A percentile compares a stretch with the other conserved stretches of the same genome.
These are phyloP conservation scores for Temnothorax curvispinosus DNA, from an alignment of 1,140 invertebrate genomes.

Conservation along the genomic window DNA sequence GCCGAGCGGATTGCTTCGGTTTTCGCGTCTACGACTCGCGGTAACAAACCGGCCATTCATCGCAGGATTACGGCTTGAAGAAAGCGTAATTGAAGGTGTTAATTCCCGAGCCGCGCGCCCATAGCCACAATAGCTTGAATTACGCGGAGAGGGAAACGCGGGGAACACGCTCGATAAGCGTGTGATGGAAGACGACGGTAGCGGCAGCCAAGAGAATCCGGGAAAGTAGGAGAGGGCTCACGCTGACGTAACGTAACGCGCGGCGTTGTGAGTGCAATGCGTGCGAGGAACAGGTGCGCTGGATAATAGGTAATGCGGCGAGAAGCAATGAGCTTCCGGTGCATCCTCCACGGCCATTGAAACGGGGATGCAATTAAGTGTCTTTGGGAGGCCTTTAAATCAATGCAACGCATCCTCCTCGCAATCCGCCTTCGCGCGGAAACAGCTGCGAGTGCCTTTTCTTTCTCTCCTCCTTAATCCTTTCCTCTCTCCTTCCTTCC, in stretches of 20 bases:
- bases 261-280: constrained; percentile 2
- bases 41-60: constrained; percentile 13
- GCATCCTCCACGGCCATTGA: constrained; percentile 55
- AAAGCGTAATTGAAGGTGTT: constrained; percentile 56
- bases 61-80: constrained; percentile 34
- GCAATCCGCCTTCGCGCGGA: constrained; percentile 28
- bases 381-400: constrained; percentile 66
- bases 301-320: constrained; percentile 53
- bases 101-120: constrained; percentile 40
- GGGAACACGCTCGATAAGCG: background rate
- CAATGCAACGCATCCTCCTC: constrained; percentile 49
- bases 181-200: constrained; percentile 1
- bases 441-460: constrained; percentile 34
- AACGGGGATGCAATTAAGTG: constrained; percentile 64
- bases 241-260: constrained; percentile 19
- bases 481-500: too few relatives aligned
- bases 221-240: background rate
- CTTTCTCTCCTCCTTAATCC: background rate
- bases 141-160: background rate
- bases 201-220: background rate
- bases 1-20: background rate
- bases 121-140: constrained; percentile 42
- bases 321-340: constrained; percentile 62
- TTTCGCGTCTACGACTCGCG: background rate
- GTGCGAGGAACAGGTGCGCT: constrained; percentile 61